These are phyloP conservation scores for Calameuta idolon DNA, from an alignment of 2,888 invertebrate species.

Conservation along the genomic window DNA sequence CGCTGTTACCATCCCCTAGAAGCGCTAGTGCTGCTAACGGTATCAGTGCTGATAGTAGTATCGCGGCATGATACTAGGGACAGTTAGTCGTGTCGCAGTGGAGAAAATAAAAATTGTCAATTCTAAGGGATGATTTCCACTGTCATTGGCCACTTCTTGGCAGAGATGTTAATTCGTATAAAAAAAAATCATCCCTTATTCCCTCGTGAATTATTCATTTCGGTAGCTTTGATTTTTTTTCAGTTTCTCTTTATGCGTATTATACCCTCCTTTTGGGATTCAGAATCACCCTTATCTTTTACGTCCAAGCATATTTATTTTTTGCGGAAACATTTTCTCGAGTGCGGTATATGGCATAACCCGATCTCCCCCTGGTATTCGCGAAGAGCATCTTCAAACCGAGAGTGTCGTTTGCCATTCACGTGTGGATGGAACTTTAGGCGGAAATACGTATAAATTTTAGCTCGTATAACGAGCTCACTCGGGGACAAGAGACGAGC, in stretches of 20 bases:
- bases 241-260: not conserved
- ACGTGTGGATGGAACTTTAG: constrained; percentile 33
- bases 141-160: not conserved
- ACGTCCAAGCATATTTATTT: not conserved
- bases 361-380: not conserved
- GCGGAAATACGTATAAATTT: constrained; percentile 42
- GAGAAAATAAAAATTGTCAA: not conserved
- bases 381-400: not conserved
- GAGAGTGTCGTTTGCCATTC: not conserved
- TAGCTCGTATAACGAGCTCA: constrained; percentile 47
- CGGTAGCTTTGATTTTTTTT: not conserved
- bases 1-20: not conserved
- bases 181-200: not conserved
- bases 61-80: too few species aligned
- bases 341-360: not conserved
- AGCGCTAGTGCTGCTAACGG: not conserved
- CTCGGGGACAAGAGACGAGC: constrained; percentile 1
- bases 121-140: not conserved
- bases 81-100: not conserved
- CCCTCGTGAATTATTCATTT: not conserved
- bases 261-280: not conserved
- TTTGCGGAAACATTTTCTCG: not conserved
- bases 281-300: not conserved
- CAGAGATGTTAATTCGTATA: not conserved
- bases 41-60: not conserved